Base-by-base conservation (phyloP, 1,140 invertebrate species). In the Drosophila gunungcola region DNA sequence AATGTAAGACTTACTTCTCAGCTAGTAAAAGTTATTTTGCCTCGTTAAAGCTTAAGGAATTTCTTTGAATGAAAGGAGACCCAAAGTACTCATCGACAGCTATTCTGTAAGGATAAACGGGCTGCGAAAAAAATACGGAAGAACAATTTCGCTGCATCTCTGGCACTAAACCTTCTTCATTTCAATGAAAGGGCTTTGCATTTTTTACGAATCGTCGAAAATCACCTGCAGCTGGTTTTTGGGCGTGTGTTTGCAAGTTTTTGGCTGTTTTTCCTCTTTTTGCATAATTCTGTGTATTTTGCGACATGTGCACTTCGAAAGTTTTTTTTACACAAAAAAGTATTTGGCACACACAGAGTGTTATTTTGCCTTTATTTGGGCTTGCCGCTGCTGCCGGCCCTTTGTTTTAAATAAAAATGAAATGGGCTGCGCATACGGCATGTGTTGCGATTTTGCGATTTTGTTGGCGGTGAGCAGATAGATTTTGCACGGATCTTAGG, bases 221-320 rank as follows among this genome's bases (percentile, higher is more conserved):
- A 79, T 86, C 83, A 86, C 83, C 83, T 86, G 79, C 83, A 88
- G 83, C 79, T 86, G 83, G 76, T 51, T 68, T 76, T 67, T 52
- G 62, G 27, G 53, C 61, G 64, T 74, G 63, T 73, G 70, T 48
- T 52, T 29, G 52, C 72, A 27, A 75, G 65, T 78, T 75, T 67
- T 64, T 60, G 46, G 46, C 38, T 57, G 56, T 70, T 78, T 25
- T 52, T 61, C 36, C 49, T 43, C 72, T 61, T 54, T 73, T 78
- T 65, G 51, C 64, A 57, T 69, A 70, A 58, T 60, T 72, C 55
- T 65, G 63, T 76, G 55, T 76, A 60, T 77, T 77, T 78, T 68
- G 74, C 62, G 73, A 77, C 73, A 77, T 76, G 73, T 77, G 73
- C 62, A 68, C 73, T 58, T 70, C 51, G 13, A 51, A 61, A 43